Conservation (phyloP, 2,888 invertebrate genomes). For the Psococerastis gibbosa region DNA sequence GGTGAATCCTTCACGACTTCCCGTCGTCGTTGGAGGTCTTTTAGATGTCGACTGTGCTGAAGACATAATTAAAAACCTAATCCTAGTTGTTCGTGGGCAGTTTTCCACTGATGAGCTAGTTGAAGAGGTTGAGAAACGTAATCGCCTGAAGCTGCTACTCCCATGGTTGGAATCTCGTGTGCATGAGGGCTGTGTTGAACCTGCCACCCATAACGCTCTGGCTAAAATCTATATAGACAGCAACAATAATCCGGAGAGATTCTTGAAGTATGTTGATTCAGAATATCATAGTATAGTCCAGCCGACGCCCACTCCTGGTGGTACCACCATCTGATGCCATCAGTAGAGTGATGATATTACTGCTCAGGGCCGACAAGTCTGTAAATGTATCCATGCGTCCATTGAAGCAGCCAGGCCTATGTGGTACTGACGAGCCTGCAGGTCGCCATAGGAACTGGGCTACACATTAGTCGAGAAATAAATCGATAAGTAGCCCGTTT, state of each 20-base stretch:
- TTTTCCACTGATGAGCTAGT: slow-evolving; percentile 98
- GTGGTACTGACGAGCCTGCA: too few relatives aligned
- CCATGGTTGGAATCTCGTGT: slow-evolving; percentile 96
- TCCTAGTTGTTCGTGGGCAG: slow-evolving; percentile 91
- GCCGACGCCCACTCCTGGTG: too few relatives aligned
- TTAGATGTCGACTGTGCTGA: slow-evolving; percentile 97
- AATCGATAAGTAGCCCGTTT: too few relatives aligned
- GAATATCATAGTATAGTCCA: too few relatives aligned
- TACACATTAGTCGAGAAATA: too few relatives aligned
- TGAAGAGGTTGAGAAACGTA: slow-evolving; percentile 88
- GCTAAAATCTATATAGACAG: slow-evolving; percentile 99
- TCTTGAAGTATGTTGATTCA: slow-evolving; percentile 51
- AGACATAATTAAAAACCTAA: slow-evolving; percentile 97
- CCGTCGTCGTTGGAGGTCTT: slow-evolving; percentile 94
- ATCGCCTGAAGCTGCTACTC: slow-evolving; percentile 78
- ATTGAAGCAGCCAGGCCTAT: too few relatives aligned
- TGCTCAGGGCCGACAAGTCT: too few relatives aligned
- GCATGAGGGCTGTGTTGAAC: slow-evolving; percentile 91
- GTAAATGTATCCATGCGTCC: too few relatives aligned
- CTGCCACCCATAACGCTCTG: slow-evolving; percentile 96
- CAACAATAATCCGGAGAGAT: slow-evolving; percentile 97
- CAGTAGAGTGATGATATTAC: too few relatives aligned
- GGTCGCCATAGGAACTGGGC: too few relatives aligned
- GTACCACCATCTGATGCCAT: too few relatives aligned
- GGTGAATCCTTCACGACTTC: slow-evolving; percentile 94